phyloP scores from a whole-genome alignment of 2,113 vertebrate genomes.

The Panthera leo region DNA sequence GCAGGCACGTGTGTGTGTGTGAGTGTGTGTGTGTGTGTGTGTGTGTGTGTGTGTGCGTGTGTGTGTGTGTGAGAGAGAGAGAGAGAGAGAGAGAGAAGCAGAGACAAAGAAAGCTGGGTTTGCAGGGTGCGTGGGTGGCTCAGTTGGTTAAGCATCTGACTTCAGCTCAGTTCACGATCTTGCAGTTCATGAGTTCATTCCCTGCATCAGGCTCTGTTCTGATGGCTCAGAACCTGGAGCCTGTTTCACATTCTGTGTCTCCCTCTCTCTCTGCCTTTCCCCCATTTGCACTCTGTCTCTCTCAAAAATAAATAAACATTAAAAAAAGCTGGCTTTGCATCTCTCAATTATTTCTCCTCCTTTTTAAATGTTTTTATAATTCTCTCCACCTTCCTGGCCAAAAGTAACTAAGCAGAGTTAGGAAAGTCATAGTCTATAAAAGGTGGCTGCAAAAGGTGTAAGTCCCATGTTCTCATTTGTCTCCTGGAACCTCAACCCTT shows the following conservation, averaged over 20 bases:
- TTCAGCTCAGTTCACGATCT: no score
- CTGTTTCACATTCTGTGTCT: no score
- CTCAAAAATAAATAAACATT: no score
- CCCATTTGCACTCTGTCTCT: no score
- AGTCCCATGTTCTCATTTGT: not conserved
- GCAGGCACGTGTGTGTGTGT: not conserved
- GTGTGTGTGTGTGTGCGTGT: no score
- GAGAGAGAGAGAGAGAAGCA: not conserved
- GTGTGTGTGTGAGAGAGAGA: no score
- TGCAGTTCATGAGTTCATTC: no score
- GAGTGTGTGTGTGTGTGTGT: not conserved
- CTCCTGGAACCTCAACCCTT: not conserved
- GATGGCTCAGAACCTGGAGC: no score
- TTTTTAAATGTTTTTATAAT: not conserved
- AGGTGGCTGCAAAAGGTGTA: not conserved
- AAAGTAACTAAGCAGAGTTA: not conserved
- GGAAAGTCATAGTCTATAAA: not conserved
- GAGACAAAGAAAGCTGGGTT: not conserved
- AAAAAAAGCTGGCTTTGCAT: not conserved
- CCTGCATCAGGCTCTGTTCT: no score
- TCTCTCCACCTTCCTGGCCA: not conserved
- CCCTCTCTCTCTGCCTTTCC: no score
- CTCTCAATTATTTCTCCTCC: not conserved
- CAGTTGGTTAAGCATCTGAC: no score
- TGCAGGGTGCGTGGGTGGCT: no score